Percentiles rank a stretch among this genome's conserved stretches.
Conservation (phyloP, 2,113 vertebrate species). For the Epinephelus moara region DNA sequence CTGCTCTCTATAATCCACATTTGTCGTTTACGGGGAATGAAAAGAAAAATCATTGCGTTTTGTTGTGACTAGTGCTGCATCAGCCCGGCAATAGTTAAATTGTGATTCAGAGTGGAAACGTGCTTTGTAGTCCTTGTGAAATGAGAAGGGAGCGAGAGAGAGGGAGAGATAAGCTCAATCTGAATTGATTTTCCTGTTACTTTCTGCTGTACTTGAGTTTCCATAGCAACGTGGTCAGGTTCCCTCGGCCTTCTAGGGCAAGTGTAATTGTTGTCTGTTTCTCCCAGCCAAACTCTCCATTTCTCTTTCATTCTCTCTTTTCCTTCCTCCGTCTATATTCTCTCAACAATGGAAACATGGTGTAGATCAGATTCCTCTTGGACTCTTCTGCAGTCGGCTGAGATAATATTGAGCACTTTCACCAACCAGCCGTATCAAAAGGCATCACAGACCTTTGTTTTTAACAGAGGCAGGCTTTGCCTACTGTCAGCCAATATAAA, state of each 20-base stretch:
- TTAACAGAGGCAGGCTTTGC: not conserved
- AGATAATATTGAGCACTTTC: slow-evolving; percentile 1
- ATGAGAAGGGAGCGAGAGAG: slow-evolving; percentile 68
- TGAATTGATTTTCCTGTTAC: slow-evolving; percentile 87
- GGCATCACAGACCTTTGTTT: not conserved
- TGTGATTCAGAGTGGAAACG: slow-evolving; percentile 66
- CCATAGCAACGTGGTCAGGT: slow-evolving; percentile 88
- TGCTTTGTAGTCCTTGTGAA: slow-evolving; percentile 75
- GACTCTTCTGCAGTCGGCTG: slow-evolving; percentile 24
- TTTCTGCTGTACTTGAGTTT: slow-evolving; percentile 87
- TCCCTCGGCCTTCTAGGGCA: slow-evolving; percentile 86
- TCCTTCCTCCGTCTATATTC: slow-evolving; percentile 31
- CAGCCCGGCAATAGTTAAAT: slow-evolving; percentile 63
- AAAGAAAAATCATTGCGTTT: slow-evolving; percentile 41
- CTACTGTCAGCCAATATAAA: slow-evolving; percentile 1
- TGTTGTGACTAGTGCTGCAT: slow-evolving; percentile 59
- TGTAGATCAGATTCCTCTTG: slow-evolving; percentile 39
- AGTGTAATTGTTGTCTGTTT: slow-evolving; percentile 87
- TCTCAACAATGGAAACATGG: slow-evolving; percentile 38
- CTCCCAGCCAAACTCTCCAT: slow-evolving; percentile 77
- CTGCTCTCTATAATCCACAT: slow-evolving; percentile 38
- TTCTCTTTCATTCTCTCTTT: slow-evolving; percentile 39
- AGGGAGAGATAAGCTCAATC: slow-evolving; percentile 79
- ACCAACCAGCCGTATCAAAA: slow-evolving; percentile 5
- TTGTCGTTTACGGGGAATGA: slow-evolving; percentile 47